Conservation (phyloP, 2,888 invertebrate species). For the Xestia ashworthii region DNA sequence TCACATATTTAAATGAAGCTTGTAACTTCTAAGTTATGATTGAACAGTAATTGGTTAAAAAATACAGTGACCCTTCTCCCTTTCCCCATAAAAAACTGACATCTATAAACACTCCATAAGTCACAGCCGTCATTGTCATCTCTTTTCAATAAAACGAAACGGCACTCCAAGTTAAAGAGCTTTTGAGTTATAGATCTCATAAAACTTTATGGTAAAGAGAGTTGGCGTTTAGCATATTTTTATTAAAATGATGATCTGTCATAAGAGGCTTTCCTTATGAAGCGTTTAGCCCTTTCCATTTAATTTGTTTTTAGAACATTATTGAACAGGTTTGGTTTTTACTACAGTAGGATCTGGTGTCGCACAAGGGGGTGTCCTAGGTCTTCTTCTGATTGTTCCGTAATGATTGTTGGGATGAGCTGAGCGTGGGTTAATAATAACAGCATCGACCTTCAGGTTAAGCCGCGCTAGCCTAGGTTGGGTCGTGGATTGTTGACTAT, state of each 20-base stretch:
- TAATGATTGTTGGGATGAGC: background rate
- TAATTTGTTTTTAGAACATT: background rate
- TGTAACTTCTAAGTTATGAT: slow-evolving; percentile 10
- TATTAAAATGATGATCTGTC: slow-evolving; percentile 28
- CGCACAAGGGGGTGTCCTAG: slow-evolving; percentile 11
- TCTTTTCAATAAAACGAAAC: slow-evolving; percentile 47
- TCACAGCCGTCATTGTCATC: slow-evolving; percentile 41
- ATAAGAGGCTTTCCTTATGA: slow-evolving; percentile 23
- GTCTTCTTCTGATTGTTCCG: background rate
- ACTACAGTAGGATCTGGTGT: background rate
- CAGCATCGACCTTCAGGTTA: background rate
- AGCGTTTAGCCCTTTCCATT: background rate
- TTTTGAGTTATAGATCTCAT: slow-evolving; percentile 36
- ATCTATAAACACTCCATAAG: slow-evolving; percentile 49
- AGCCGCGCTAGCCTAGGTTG: background rate
- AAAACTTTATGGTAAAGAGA: slow-evolving; percentile 45
- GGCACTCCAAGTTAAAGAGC: slow-evolving; percentile 25
- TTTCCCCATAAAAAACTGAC: slow-evolving; percentile 28
- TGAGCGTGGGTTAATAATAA: background rate
- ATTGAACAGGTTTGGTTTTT: background rate
- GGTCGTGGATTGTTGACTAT: background rate
- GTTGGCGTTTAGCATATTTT: slow-evolving; percentile 24
- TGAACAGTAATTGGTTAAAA: slow-evolving; percentile 31
- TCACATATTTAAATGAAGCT: background rate
- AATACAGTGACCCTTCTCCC: slow-evolving; percentile 33